Evolutionary conservation across 2,888 invertebrate genomes (phyloP).

Genomic region (Ochropacha duplaris): DNA sequence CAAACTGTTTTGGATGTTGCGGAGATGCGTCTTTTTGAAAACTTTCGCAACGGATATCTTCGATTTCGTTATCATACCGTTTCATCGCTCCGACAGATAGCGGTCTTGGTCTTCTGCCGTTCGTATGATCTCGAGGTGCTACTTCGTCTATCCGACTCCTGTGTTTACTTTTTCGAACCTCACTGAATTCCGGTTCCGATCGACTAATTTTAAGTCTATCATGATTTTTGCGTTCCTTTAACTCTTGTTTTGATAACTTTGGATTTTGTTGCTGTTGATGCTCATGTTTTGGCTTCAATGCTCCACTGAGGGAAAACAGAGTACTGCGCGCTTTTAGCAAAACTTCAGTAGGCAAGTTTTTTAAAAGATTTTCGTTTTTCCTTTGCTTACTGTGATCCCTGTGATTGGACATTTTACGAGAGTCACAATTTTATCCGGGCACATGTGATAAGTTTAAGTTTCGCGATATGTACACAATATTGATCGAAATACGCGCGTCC

Average conservation of each 20-base stretch:
- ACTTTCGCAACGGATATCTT: constrained; percentile 46
- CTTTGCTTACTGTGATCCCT: constrained; percentile 68
- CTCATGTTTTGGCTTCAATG: constrained; percentile 71
- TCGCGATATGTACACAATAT: constrained; percentile 29
- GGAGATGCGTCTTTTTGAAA: constrained; percentile 51
- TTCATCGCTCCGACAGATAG: constrained; percentile 68
- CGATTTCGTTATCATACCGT: constrained; percentile 57
- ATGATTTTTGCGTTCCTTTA: constrained; percentile 70
- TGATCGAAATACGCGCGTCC: constrained; percentile 53
- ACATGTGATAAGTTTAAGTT: constrained; percentile 34
- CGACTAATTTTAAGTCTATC: constrained; percentile 65
- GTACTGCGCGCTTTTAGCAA: constrained; percentile 72
- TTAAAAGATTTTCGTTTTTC: constrained; percentile 68
- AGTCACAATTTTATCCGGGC: constrained; percentile 18
- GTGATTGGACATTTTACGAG: constrained; percentile 63
- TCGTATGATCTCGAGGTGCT: constrained; percentile 41
- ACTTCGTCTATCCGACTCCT: constrained; percentile 61
- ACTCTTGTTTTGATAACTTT: constrained; percentile 66
- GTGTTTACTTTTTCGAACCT: constrained; percentile 58
- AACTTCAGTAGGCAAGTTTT: constrained; percentile 74
- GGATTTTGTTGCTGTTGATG: constrained; percentile 43
- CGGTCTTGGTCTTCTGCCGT: constrained; percentile 55
- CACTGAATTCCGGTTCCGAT: constrained; percentile 71
- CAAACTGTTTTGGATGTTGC: constrained; percentile 50
- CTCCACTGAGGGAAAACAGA: constrained; percentile 71